Conservation (phyloP, 2,888 invertebrate species). For the Acleris cristana region DNA sequence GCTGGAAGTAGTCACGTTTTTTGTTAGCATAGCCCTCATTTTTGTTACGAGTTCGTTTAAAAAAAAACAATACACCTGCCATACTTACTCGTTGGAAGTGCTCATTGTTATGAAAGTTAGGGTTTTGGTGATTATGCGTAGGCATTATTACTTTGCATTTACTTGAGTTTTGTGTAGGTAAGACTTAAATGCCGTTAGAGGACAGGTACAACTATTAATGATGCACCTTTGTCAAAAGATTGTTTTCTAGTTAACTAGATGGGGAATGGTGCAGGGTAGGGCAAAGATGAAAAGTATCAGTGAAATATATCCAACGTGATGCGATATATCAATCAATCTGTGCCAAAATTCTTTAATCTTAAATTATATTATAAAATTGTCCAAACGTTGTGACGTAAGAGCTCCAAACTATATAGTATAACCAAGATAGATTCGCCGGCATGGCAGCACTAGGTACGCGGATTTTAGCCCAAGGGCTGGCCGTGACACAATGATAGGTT, state of each 20-base stretch:
- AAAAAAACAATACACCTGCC: slow-evolving; percentile 31
- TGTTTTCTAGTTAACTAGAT: too few relatives aligned
- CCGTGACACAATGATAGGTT: slow-evolving; percentile 29
- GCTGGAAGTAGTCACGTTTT: slow-evolving; percentile 38
- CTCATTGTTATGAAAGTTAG: slow-evolving; percentile 30
- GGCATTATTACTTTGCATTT: too few relatives aligned
- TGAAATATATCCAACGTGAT: too few relatives aligned
- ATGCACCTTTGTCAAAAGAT: too few relatives aligned
- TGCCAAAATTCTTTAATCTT: too few relatives aligned
- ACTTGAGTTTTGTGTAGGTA: not conserved
- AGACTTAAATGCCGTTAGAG: not conserved
- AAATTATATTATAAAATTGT: not conserved
- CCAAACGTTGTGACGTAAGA: not conserved
- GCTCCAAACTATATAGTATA: not conserved
- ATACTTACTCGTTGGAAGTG: slow-evolving; percentile 13
- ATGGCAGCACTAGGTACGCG: not conserved
- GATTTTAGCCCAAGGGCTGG: slow-evolving; percentile 29
- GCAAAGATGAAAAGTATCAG: too few relatives aligned
- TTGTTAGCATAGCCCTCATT: slow-evolving; percentile 39
- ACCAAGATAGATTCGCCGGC: not conserved
- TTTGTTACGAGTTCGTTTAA: slow-evolving; percentile 33
- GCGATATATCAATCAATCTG: too few relatives aligned
- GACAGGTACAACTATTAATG: not conserved
- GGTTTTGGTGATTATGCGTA: slow-evolving; percentile 10
- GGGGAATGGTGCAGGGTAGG: too few relatives aligned